Evolutionary conservation across 1,140 invertebrate genomes (phyloP).

Genomic region (Zaprionus camerounensis): DNA sequence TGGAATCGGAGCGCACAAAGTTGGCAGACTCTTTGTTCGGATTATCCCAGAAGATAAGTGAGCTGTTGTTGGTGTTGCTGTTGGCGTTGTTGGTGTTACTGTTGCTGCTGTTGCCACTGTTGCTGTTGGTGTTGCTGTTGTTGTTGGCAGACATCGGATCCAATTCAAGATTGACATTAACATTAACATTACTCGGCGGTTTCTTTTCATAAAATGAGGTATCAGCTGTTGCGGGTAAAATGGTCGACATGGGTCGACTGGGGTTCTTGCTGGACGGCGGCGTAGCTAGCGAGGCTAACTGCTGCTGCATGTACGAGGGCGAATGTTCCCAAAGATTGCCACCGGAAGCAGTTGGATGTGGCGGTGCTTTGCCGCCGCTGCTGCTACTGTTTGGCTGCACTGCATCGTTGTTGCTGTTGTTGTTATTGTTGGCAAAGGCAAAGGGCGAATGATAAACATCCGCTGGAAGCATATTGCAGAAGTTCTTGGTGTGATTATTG

Average conservation of each 20-base stretch:
- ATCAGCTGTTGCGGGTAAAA: conserved; percentile 76
- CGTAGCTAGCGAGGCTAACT: conserved; percentile 35
- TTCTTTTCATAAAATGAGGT: conserved; percentile 82
- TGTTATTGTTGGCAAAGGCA: conserved; percentile 21
- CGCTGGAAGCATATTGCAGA: conserved; percentile 42
- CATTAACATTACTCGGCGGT: conserved; percentile 76
- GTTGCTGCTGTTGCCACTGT: conserved; percentile 22
- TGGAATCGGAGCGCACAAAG: conserved; percentile 87
- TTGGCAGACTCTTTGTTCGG: conserved; percentile 82
- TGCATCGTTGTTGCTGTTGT: conserved; percentile 24
- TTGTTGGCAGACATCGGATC: conserved; percentile 31
- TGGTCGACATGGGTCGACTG: conserved; percentile 61
- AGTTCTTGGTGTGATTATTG: conserved; percentile 42
- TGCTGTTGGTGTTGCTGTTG: conserved; percentile 34
- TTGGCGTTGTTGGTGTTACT: conserved; percentile 37
- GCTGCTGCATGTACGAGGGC: conserved; percentile 35
- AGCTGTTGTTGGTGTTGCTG: conserved; percentile 41
- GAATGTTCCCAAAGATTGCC: conserved; percentile 48
- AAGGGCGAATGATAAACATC: conserved; percentile 46
- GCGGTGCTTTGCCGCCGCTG: conserved; percentile 7
- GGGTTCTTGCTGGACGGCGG: conserved; percentile 74
- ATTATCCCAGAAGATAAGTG: conserved; percentile 63
- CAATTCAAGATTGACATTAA: conserved; percentile 69
- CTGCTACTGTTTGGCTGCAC: conserved; percentile 6
- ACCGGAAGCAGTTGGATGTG: conserved; percentile 10